phyloP scores from a whole-genome alignment of 2,888 invertebrate genomes.

The Andrena bucephala region DNA sequence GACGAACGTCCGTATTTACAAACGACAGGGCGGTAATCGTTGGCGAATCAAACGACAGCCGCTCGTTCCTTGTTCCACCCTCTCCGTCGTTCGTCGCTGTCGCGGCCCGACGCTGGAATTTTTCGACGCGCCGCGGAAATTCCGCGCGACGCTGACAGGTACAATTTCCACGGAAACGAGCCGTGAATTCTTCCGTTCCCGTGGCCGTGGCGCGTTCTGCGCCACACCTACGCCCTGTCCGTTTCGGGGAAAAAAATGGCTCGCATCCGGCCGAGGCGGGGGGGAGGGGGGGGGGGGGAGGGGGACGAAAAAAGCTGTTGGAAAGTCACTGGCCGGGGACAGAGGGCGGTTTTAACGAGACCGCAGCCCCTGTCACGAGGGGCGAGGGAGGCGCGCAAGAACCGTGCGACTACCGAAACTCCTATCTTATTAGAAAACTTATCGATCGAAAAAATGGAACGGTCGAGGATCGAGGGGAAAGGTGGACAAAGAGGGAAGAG shows the following conservation, averaged over 20 bases:
- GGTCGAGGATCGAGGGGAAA: conserved; percentile 2
- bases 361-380: neutral
- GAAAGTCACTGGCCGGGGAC: neutral
- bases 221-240: neutral
- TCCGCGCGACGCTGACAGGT: conserved; percentile 33
- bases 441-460: conserved; percentile 67
- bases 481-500: conserved; percentile 32
- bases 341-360: conserved; percentile 11
- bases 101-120: conserved; percentile 31
- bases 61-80: conserved; percentile 12
- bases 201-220: neutral
- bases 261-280: neutral
- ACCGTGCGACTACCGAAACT: conserved; percentile 59
- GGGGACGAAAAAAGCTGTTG: neutral
- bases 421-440: conserved; percentile 79
- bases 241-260: neutral
- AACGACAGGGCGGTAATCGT: conserved; percentile 22
- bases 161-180: conserved; percentile 37
- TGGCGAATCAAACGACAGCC: conserved; percentile 15
- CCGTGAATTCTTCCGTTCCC: conserved; percentile 25
- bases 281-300: no score
- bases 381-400: neutral
- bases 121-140: conserved; percentile 35
- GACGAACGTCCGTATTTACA: neutral
- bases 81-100: conserved; percentile 11